Conservation (phyloP, 2,888 invertebrate genomes). For the Pimpla rufipes region DNA sequence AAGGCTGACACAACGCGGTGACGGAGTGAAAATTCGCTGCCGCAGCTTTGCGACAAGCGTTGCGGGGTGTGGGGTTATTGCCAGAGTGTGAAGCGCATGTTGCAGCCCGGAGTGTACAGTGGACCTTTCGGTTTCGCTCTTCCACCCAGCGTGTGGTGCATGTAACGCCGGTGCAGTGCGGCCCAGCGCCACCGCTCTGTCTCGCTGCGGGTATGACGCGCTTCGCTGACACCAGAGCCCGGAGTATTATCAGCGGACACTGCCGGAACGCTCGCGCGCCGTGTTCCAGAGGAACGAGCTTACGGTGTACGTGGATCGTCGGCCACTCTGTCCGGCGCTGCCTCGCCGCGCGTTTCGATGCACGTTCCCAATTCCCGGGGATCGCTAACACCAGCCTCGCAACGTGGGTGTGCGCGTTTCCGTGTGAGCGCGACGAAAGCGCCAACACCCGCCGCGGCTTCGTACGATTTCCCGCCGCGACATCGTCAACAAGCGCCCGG, state of each 20-base stretch:
- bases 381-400: conserved; percentile 19
- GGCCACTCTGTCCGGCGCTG: conserved; percentile 9
- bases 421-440: conserved; percentile 23
- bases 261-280: neutral
- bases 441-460: conserved; percentile 1
- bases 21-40: neutral
- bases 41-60: conserved; percentile 31
- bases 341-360: conserved; percentile 15
- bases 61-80: conserved; percentile 28
- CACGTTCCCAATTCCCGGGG: conserved; percentile 24
- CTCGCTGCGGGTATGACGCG: neutral
- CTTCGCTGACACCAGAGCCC: neutral
- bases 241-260: neutral
- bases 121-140: conserved; percentile 50
- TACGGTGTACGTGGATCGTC: neutral
- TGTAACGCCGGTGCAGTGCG: neutral
- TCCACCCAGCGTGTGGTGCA: conserved; percentile 18
- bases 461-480: too few relatives aligned
- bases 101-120: conserved; percentile 19
- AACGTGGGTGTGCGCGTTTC: conserved; percentile 6
- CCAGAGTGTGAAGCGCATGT: conserved; percentile 45
- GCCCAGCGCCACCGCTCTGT: neutral
- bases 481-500: too few relatives aligned
- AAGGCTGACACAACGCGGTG: too few relatives aligned
- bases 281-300: neutral